phyloP scores from a whole-genome alignment of 2,888 invertebrate species.

The Steinernema carpocapsae region DNA sequence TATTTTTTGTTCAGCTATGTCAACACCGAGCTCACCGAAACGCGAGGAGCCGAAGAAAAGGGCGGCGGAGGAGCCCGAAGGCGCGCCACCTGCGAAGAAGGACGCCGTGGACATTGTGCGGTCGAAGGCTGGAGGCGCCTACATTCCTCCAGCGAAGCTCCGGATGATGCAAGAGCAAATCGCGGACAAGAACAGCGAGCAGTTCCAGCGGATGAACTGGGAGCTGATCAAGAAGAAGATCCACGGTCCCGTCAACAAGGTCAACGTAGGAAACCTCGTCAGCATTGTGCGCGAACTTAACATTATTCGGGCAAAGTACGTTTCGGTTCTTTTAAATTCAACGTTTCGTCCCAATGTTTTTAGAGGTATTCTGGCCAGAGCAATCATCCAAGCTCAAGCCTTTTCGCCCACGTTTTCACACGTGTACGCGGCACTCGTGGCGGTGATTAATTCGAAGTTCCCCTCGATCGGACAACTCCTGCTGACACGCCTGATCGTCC shows the following conservation, averaged over 20 bases:
- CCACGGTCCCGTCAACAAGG: slow-evolving; percentile 96
- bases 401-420: slow-evolving; percentile 96
- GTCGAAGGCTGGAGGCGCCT: slow-evolving; percentile 75
- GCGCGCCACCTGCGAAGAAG: neutral
- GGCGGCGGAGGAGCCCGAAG: neutral
- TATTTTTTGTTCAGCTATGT: too few species aligned
- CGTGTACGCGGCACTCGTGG: slow-evolving; percentile 92
- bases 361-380: slow-evolving; percentile 84
- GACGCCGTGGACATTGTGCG: slow-evolving; percentile 48
- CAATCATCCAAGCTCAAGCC: slow-evolving; percentile 94
- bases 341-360: slow-evolving; percentile 42
- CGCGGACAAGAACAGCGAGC: slow-evolving; percentile 84
- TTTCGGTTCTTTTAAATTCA: slow-evolving; percentile 24
- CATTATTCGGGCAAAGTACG: slow-evolving; percentile 84
- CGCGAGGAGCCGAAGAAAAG: neutral
- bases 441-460: slow-evolving; percentile 95
- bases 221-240: slow-evolving; percentile 97
- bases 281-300: slow-evolving; percentile 90
- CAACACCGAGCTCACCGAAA: too few species aligned
- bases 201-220: slow-evolving; percentile 96
- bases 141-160: slow-evolving; percentile 95
- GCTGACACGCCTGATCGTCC: slow-evolving; percentile 85
- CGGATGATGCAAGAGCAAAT: slow-evolving; percentile 88
- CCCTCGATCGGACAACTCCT: slow-evolving; percentile 93
- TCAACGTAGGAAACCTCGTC: slow-evolving; percentile 87